Conservation (phyloP, 2,113 vertebrate genomes). For the Bothrops jararaca region DNA sequence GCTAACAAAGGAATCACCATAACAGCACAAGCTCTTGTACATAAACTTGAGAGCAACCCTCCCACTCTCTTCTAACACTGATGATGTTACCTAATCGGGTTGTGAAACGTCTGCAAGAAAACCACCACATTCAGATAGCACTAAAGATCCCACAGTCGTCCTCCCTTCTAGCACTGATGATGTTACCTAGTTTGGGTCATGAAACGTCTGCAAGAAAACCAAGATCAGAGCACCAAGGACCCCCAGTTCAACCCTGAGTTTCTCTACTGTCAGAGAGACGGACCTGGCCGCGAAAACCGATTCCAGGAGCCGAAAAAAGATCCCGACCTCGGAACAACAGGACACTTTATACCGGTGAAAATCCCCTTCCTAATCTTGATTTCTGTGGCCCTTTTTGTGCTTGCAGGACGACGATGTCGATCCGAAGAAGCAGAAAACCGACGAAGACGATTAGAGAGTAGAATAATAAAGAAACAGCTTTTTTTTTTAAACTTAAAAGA, state of each 20-base stretch:
- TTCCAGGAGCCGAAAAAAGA: not conserved
- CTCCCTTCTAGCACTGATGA: too few species aligned
- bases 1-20: not conserved
- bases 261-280: too few species aligned
- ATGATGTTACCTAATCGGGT: too few species aligned
- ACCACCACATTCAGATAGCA: too few species aligned
- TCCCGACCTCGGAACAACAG: not conserved
- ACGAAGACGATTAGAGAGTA: conserved; percentile 88
- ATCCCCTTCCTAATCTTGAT: not conserved
- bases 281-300: not conserved
- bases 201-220: too few species aligned
- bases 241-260: too few species aligned
- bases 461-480: conserved; percentile 19
- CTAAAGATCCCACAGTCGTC: too few species aligned
- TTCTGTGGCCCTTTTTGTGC: not conserved
- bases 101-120: too few species aligned
- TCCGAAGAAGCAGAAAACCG: conserved; percentile 95
- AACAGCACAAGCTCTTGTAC: too few species aligned
- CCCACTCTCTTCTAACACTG: not conserved
- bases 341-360: not conserved
- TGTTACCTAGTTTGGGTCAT: too few species aligned
- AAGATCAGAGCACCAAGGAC: too few species aligned
- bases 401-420: conserved; percentile 84
- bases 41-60: too few species aligned
- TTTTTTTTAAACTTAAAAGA: conserved; percentile 42